phyloP scores from a whole-genome alignment of 1,140 invertebrate genomes.

The Drosophila pandora region DNA sequence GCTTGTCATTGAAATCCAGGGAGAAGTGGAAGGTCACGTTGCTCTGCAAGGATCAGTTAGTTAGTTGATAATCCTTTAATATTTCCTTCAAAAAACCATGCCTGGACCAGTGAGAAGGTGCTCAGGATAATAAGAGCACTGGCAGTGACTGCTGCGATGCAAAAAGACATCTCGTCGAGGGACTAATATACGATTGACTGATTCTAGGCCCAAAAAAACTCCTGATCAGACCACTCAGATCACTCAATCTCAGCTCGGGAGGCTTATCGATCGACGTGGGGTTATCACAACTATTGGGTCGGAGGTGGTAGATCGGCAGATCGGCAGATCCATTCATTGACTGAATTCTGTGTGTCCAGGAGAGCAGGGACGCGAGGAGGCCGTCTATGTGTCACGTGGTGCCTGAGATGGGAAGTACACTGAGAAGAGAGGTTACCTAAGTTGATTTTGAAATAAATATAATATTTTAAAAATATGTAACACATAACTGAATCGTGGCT shows the following conservation, averaged over 20 bases:
- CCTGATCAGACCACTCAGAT: slow-evolving; percentile 74
- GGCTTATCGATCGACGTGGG: slow-evolving; percentile 13
- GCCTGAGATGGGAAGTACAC: slow-evolving; percentile 18
- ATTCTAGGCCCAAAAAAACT: slow-evolving; percentile 39
- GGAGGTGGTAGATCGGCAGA: slow-evolving; percentile 43
- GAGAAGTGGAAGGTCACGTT: slow-evolving; percentile 58
- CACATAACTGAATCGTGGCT: no score
- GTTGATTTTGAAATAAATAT: neutral
- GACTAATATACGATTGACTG: slow-evolving; percentile 49
- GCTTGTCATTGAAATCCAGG: slow-evolving; percentile 57
- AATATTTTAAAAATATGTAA: neutral
- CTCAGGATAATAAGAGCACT: slow-evolving; percentile 33
- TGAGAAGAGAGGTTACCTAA: neutral
- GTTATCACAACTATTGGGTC: slow-evolving; percentile 32
- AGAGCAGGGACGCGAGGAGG: neutral
- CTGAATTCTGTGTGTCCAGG: slow-evolving; percentile 4
- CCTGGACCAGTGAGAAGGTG: slow-evolving; percentile 26
- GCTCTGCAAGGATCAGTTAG: slow-evolving; percentile 28
- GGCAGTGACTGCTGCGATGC: neutral
- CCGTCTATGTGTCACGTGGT: slow-evolving; percentile 29
- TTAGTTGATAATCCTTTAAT: neutral
- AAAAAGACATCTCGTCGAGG: slow-evolving; percentile 44
- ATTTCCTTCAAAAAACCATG: slow-evolving; percentile 4
- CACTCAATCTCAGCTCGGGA: slow-evolving; percentile 26
- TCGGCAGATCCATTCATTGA: slow-evolving; percentile 17